Evolutionary conservation across 2,113 vertebrate species (phyloP).

Genomic region (Strigops habroptila): DNA sequence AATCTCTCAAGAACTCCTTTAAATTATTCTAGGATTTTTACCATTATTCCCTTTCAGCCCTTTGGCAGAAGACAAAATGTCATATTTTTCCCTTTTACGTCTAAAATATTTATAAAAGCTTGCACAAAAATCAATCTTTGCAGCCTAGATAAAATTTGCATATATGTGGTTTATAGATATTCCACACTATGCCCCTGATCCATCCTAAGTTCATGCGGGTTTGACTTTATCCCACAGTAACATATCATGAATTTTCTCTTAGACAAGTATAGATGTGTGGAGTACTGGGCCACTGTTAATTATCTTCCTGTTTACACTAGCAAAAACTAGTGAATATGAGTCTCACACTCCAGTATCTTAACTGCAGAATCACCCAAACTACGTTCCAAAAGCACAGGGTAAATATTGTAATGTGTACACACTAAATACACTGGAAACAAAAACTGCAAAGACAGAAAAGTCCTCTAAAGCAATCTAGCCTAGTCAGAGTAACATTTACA

Average conservation of each 20-base stretch:
- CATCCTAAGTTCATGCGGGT: neutral
- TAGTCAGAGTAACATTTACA: neutral
- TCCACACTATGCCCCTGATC: neutral
- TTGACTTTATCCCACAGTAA: neutral
- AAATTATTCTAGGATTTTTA: neutral
- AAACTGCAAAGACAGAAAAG: neutral
- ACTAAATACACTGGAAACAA: neutral
- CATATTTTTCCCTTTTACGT: neutral
- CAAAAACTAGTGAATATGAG: neutral
- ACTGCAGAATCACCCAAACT: neutral
- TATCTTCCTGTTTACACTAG: neutral
- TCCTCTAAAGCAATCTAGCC: neutral
- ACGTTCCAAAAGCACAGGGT: neutral
- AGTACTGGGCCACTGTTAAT: neutral
- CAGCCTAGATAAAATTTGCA: neutral
- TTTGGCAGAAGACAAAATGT: neutral
- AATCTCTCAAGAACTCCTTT: neutral
- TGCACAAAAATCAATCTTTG: neutral
- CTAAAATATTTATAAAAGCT: slow-evolving; percentile 20
- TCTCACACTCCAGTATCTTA: neutral
- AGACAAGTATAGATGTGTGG: neutral
- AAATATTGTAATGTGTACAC: neutral
- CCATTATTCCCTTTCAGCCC: neutral
- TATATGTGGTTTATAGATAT: neutral
- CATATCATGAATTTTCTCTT: neutral